phyloP scores from a whole-genome alignment of 1,140 invertebrate genomes.

The Scaptomyza pallida region DNA sequence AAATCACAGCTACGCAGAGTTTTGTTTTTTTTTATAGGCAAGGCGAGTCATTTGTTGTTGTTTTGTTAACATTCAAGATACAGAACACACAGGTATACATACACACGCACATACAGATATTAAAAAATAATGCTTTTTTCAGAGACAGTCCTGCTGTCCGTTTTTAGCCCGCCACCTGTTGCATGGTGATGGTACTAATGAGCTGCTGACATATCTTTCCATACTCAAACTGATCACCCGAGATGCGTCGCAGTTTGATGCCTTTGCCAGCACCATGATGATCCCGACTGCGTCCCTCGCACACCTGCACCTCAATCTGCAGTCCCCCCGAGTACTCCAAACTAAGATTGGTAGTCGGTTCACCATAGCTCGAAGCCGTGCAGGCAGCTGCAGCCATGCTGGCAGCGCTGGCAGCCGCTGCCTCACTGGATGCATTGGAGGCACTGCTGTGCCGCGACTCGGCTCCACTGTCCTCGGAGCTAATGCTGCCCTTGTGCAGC shows the following conservation, averaged over 20 bases:
- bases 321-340: conserved; percentile 93
- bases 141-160: not conserved
- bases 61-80: conserved; percentile 14
- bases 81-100: conserved; percentile 17
- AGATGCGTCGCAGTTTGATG: conserved; percentile 94
- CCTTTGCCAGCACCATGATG: conserved; percentile 87
- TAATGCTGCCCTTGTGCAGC: conserved; percentile 83
- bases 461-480: conserved; percentile 65
- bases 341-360: conserved; percentile 86
- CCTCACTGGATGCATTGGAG: conserved; percentile 57
- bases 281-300: conserved; percentile 89
- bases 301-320: conserved; percentile 94
- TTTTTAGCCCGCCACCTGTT: conserved; percentile 74
- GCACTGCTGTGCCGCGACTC: conserved; percentile 66
- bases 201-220: conserved; percentile 95
- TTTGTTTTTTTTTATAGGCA: too few species aligned
- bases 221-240: conserved; percentile 95
- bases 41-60: conserved; percentile 60
- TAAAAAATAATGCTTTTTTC: not conserved
- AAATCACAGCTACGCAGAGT: conserved; percentile 78
- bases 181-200: conserved; percentile 93
- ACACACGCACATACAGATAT: not conserved
- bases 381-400: not conserved
- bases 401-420: conserved; percentile 16
- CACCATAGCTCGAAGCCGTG: conserved; percentile 24